These are phyloP conservation scores for Hesperia comma DNA, from an alignment of 2,888 invertebrate genomes.

Conservation along the genomic window DNA sequence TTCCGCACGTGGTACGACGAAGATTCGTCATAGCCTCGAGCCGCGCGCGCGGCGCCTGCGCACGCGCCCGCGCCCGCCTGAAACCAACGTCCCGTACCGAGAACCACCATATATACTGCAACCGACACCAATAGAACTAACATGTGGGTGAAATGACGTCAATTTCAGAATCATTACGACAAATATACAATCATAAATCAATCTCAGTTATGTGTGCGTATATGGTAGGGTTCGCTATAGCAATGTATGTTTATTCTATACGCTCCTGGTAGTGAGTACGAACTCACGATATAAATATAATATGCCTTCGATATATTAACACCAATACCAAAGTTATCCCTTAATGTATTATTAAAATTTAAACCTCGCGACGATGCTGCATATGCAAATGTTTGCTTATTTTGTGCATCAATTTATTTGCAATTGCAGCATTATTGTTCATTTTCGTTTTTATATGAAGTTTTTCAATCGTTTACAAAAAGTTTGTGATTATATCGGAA, in stretches of 20 bases:
- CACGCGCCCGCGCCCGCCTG: constrained; percentile 30
- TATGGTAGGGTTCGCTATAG: background rate
- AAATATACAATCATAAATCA: background rate
- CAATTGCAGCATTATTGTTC: constrained; percentile 60
- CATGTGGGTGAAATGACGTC: background rate
- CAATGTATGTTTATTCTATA: background rate
- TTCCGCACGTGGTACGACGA: constrained; percentile 79
- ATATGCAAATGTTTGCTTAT: constrained; percentile 53
- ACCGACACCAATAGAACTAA: background rate
- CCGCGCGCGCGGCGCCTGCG: constrained; percentile 43
- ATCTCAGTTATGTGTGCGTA: constrained; percentile 6
- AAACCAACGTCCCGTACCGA: constrained; percentile 10
- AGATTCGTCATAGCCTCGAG: constrained; percentile 74
- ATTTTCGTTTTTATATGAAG: constrained; percentile 54
- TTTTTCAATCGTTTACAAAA: constrained; percentile 47
- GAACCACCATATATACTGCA: background rate
- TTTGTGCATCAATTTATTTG: constrained; percentile 55
- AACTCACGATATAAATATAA: constrained; percentile 33
- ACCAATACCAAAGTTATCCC: constrained; percentile 81
- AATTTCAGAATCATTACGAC: background rate
- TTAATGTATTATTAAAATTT: constrained; percentile 52
- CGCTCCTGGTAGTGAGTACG: background rate
- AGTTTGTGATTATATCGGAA: constrained; percentile 44
- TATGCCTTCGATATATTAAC: constrained; percentile 62
- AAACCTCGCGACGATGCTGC: constrained; percentile 60